These are phyloP conservation scores for Platysteira castanea DNA, from an alignment of 2,113 vertebrate species.

Conservation along the genomic window DNA sequence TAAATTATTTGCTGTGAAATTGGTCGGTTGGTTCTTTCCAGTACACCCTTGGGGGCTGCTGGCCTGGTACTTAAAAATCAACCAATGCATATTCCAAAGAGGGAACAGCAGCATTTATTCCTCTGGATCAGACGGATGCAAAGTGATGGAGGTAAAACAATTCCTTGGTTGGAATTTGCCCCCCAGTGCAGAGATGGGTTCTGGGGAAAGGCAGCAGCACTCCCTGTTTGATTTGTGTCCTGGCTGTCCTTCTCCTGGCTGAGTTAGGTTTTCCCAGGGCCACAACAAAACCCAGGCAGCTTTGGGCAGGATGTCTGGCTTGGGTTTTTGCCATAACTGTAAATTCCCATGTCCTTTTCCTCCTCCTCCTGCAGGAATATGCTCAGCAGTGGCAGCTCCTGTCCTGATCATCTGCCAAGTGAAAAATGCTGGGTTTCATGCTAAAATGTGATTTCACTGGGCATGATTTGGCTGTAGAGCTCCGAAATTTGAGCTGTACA, in stretches of 20 bases:
- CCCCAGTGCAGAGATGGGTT: not conserved
- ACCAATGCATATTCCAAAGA: conserved; percentile 8
- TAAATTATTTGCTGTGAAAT: conserved; percentile 21
- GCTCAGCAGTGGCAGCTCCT: not conserved
- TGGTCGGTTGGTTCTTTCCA: not conserved
- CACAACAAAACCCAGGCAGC: not conserved
- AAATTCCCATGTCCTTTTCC: not conserved
- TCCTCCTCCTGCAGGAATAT: not conserved
- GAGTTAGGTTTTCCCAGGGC: not conserved
- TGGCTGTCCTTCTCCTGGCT: not conserved
- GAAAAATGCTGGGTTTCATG: not conserved
- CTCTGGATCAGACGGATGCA: not conserved
- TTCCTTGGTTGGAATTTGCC: not conserved
- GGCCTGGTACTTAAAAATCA: conserved; percentile 32
- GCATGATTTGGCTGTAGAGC: not conserved
- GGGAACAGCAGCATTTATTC: not conserved
- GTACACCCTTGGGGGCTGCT: not conserved
- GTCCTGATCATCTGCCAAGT: not conserved
- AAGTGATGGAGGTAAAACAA: not conserved
- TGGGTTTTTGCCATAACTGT: not conserved
- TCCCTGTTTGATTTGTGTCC: not conserved
- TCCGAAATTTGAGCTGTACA: not conserved
- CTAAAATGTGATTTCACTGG: not conserved
- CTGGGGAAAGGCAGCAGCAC: not conserved
- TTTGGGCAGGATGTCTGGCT: not conserved